Evolutionary conservation across 2,113 vertebrate genomes (phyloP), one percentile per base, ranked within the genome.

Genomic region (Muscicapa adusta): DNA sequence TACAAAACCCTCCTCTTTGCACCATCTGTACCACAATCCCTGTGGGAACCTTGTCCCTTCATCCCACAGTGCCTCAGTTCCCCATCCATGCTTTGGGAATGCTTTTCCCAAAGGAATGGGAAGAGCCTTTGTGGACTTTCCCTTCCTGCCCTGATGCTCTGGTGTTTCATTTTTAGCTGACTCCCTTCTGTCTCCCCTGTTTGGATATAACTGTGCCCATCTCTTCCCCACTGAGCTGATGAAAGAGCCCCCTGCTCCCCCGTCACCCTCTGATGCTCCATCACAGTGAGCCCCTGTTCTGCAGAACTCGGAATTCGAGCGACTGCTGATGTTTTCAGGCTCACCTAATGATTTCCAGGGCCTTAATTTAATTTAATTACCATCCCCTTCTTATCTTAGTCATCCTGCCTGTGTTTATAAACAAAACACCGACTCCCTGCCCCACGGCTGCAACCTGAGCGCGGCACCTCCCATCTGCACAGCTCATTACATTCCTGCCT

Each of bases 281-380:
- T 12, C 78, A 89, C 76, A 85, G 47, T 1, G 34, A 81, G 58
- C 43, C 31, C 67, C 75, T 70, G 43, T 88, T 73, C 38, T 29
- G 47, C 77, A 85, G 51, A 68, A 34, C 25, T 1, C 34, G 80
- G 85, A 89, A 87, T 92, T 78, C 70, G 47, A 89, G 50, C 0
- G 58, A 28, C 91, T 92, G 78, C 65, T 1, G 14, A 83, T 50
- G 76, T 91, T 93, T 94, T 94, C 88, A 89, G 90, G 79, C 83
- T 91, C 95, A 94, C 78, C 93, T 85, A 94, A 96, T 29, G 16
- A 94, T 91, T 97, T 96, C 95, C 95, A 94, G 95, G 93, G 88
- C 85, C 88, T 96, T 96, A 68, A 97, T 95, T 97, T 97, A 97
- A 97, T 97, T 97, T 96, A 97, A 97, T 97, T 96, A 96, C 96